A percentile compares a stretch with the other conserved stretches of the same genome.
phyloP scores from a whole-genome alignment of 2,113 vertebrate species.

The Anhinga rufa region DNA sequence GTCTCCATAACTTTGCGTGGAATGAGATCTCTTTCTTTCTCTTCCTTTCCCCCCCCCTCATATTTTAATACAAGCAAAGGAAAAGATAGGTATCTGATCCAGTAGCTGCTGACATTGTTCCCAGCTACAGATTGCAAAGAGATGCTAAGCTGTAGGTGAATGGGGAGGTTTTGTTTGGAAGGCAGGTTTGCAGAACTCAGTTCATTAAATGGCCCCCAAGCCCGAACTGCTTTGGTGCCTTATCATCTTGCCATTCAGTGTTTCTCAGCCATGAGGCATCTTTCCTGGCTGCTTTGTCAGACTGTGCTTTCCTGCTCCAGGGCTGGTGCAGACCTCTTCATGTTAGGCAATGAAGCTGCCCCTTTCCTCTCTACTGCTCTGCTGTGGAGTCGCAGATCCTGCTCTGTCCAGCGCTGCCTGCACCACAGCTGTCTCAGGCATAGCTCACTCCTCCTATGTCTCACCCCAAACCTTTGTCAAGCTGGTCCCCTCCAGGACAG shows the following conservation, averaged over 20 bases:
- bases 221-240: not conserved
- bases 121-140: not conserved
- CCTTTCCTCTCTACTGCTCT: not conserved
- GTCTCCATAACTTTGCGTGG: not conserved
- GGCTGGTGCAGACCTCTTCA: not conserved
- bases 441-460: not conserved
- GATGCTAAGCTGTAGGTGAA: not conserved
- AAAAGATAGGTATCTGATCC: not conserved
- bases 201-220: not conserved
- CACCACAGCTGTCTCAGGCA: not conserved
- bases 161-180: not conserved
- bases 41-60: rapidly evolving
- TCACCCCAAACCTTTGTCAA: not conserved
- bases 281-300: not conserved
- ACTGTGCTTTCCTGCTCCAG: not conserved
- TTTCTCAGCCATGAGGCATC: not conserved
- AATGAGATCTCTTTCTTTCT: not conserved
- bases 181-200: not conserved
- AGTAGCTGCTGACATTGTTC: not conserved
- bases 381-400: not conserved
- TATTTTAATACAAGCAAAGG: not conserved
- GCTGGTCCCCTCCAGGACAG: not conserved
- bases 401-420: not conserved
- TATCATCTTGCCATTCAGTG: not conserved
- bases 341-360: not conserved